phyloP scores from a whole-genome alignment of 2,888 invertebrate genomes.

The Drosophila seclusa region DNA sequence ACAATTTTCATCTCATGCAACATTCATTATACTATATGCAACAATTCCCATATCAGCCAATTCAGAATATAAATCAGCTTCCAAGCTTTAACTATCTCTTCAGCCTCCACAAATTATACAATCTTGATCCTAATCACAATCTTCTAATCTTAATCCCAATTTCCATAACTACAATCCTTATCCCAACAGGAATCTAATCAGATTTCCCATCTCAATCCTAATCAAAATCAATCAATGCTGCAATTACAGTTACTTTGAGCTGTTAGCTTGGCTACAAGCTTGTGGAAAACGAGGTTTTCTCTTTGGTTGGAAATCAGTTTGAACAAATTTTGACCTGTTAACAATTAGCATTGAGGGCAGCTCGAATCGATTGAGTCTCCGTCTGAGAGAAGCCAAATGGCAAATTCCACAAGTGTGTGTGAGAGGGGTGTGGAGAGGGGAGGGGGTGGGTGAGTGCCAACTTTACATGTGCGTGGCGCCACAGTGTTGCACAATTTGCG shows the following conservation, averaged over 20 bases:
- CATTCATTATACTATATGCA: background rate
- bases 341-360: background rate
- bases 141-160: background rate
- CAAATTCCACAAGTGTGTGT: slow-evolving; percentile 61
- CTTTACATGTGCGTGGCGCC: slow-evolving; percentile 1
- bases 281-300: background rate
- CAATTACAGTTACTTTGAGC: background rate
- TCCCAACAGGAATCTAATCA: no score
- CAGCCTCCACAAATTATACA: background rate
- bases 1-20: background rate
- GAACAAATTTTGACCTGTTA: slow-evolving; percentile 10
- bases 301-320: background rate
- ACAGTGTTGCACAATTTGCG: slow-evolving; percentile 51
- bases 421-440: slow-evolving; percentile 44
- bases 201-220: background rate
- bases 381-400: background rate
- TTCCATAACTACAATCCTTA: background rate
- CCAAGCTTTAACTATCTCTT: no score
- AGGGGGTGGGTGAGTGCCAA: slow-evolving; percentile 6
- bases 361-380: slow-evolving; percentile 16
- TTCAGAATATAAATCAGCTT: no score
- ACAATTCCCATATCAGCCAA: no score
- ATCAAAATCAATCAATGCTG: background rate
- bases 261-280: background rate
- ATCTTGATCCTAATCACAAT: background rate